Conservation (phyloP, 2,888 invertebrate genomes). For the Aricia artaxerxes region DNA sequence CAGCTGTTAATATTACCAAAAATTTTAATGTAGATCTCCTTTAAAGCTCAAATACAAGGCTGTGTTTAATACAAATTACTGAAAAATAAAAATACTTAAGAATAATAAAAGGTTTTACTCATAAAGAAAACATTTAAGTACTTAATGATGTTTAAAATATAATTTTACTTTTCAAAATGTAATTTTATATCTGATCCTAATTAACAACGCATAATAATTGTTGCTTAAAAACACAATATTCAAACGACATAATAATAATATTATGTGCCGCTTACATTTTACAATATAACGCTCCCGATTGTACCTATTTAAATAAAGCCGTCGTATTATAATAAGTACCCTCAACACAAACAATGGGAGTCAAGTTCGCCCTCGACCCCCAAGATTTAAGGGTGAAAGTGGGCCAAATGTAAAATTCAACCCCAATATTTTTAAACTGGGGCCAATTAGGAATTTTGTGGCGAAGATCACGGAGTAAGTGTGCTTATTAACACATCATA, state of each 20-base stretch:
- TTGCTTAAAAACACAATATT: background rate
- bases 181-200: too few species aligned
- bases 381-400: conserved; percentile 1
- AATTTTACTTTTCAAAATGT: too few species aligned
- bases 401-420: background rate
- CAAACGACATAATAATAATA: background rate
- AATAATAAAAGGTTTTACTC: too few species aligned
- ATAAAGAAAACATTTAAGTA: too few species aligned
- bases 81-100: too few species aligned
- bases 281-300: background rate
- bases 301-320: background rate
- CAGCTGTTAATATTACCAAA: too few species aligned
- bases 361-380: conserved; percentile 7
- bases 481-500: background rate
- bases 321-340: conserved; percentile 8
- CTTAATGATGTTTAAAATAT: too few species aligned
- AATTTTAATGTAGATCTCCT: too few species aligned
- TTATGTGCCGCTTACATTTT: background rate
- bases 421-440: background rate
- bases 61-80: too few species aligned
- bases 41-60: too few species aligned
- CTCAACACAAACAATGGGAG: conserved; percentile 1
- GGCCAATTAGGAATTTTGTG: background rate
- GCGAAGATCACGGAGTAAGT: background rate
- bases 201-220: background rate